A percentile compares a stretch with the other conserved stretches of the same genome.
Conservation (phyloP, 2,888 invertebrate genomes). For the Operophtera brumata region DNA sequence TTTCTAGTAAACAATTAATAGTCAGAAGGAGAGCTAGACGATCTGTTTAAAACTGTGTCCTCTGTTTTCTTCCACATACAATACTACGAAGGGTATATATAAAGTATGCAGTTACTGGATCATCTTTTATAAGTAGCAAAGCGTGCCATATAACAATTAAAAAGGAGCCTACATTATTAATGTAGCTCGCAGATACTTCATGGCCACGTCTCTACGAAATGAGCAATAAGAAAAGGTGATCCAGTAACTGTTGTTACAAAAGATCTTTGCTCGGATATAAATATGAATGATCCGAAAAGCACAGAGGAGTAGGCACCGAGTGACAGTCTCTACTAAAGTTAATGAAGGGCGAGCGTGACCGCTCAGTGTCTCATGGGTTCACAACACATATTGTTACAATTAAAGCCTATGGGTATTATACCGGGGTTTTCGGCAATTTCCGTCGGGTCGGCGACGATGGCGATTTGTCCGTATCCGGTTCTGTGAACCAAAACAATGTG, state of each 20-base stretch:
- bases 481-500: conserved; percentile 81
- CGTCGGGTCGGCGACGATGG: conserved; percentile 94
- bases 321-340: conserved; percentile 76
- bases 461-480: conserved; percentile 92
- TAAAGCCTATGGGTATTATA: conserved; percentile 87
- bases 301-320: conserved; percentile 77
- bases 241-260: conserved; percentile 51
- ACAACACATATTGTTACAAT: conserved; percentile 81
- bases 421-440: conserved; percentile 98
- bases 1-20: conserved; percentile 14
- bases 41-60: conserved; percentile 30
- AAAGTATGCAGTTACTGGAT: conserved; percentile 45
- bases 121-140: conserved; percentile 37
- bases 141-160: conserved; percentile 19
- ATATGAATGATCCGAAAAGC: conserved; percentile 64
- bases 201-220: conserved; percentile 10
- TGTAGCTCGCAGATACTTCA: neutral
- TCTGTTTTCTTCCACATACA: conserved; percentile 27
- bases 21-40: conserved; percentile 34
- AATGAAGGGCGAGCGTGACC: conserved; percentile 60
- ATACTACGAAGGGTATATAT: conserved; percentile 24
- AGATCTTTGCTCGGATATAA: conserved; percentile 48
- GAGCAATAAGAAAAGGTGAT: conserved; percentile 42
- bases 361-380: conserved; percentile 75
- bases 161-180: conserved; percentile 15